Percentiles rank a stretch among this genome's conserved stretches.
Evolutionary conservation across 2,113 vertebrate genomes (phyloP).

Genomic region (Callorhinus ursinus): DNA sequence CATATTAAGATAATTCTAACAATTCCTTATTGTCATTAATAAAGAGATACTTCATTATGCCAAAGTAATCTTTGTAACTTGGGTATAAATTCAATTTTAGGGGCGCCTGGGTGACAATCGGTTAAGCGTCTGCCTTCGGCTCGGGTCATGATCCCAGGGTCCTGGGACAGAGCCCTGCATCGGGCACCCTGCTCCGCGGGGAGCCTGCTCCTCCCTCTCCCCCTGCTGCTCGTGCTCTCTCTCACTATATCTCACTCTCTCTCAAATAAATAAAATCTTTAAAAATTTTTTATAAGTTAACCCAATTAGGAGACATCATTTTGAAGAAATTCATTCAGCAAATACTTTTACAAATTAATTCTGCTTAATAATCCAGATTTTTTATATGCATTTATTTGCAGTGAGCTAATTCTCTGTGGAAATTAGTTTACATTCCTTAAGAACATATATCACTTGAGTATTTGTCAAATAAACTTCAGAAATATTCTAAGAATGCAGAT

Average conservation of each 20-base stretch:
- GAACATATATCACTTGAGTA: not conserved
- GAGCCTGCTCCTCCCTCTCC: not conserved
- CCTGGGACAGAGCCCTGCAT: not conserved
- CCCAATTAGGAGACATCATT: not conserved
- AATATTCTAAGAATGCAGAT: constrained; percentile 18
- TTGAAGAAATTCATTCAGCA: not conserved
- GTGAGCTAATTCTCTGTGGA: constrained; percentile 4
- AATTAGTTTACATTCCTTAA: not conserved
- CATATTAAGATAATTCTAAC: constrained; percentile 13
- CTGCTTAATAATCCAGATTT: not conserved
- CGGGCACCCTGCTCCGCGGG: not conserved
- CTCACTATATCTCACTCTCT: no score
- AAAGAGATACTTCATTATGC: not conserved
- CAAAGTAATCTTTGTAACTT: constrained; percentile 38
- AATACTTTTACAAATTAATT: constrained; percentile 9
- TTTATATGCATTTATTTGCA: not conserved
- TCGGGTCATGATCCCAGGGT: not conserved
- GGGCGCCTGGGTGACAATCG: not conserved
- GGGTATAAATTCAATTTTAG: not conserved
- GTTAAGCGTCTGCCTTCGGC: not conserved
- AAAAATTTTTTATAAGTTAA: not conserved
- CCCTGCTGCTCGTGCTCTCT: no score
- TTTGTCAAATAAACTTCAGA: not conserved
- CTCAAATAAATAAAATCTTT: no score
- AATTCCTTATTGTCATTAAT: not conserved